Conservation (phyloP, 1,140 invertebrate species). For the Pseudomyrmex flavicornis region DNA sequence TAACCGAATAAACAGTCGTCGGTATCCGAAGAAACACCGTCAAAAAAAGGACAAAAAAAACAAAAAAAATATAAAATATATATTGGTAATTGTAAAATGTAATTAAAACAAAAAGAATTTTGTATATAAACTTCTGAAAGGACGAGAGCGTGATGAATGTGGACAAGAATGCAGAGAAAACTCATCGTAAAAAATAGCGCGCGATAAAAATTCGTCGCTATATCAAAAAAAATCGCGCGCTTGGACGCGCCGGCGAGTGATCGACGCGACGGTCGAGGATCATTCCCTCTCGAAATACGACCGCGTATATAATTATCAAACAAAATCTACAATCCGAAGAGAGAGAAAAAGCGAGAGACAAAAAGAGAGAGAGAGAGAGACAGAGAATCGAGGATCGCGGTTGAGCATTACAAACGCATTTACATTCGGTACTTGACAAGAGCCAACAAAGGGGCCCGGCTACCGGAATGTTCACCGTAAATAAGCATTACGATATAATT, state of each 20-base stretch:
- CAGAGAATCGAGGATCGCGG: conserved; percentile 42
- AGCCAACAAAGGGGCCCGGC: conserved; percentile 53
- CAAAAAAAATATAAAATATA: no score
- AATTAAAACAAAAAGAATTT: no score
- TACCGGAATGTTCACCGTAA: conserved; percentile 71
- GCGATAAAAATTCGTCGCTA: conserved; percentile 44
- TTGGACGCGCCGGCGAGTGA: conserved; percentile 3
- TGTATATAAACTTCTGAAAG: background rate
- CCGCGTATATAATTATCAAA: conserved; percentile 49
- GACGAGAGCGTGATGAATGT: conserved; percentile 29
- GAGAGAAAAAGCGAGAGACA: conserved; percentile 39
- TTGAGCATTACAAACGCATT: conserved; percentile 57
- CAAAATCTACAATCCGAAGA: conserved; percentile 47
- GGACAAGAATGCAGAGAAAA: conserved; percentile 13
- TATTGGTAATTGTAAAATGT: no score
- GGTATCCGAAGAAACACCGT: background rate
- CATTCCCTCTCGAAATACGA: conserved; percentile 50
- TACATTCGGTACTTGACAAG: conserved; percentile 68
- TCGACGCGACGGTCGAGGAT: conserved; percentile 53
- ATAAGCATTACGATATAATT: conserved; percentile 83
- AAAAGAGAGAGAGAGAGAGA: conserved; percentile 31
- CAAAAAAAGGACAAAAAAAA: no score
- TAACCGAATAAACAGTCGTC: conserved; percentile 1
- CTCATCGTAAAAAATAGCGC: conserved; percentile 49
- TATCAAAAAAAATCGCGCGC: conserved; percentile 51